These are phyloP conservation scores for Hipposideros armiger DNA, from an alignment of 2,113 vertebrate genomes.

Conservation along the genomic window DNA sequence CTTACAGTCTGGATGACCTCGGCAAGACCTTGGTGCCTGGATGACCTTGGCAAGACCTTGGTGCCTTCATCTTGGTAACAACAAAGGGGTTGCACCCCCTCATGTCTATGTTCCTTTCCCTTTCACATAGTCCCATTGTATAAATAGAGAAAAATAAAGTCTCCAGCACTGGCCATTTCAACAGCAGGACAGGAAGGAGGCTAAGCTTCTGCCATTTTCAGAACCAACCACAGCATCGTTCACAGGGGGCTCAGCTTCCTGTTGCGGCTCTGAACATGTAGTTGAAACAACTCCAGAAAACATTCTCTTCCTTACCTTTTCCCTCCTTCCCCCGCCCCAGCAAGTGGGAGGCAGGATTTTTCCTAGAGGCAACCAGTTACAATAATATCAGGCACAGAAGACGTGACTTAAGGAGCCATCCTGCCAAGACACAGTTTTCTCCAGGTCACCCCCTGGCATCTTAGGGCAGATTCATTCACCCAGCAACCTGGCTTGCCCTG, in stretches of 20 bases:
- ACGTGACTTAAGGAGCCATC: background rate
- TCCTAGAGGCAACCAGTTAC: background rate
- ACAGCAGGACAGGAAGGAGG: background rate
- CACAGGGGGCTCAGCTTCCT: background rate
- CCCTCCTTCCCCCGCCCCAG: background rate
- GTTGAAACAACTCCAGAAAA: background rate
- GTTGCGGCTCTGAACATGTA: background rate
- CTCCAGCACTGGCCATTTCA: background rate
- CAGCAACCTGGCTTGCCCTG: background rate
- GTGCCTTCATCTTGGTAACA: background rate
- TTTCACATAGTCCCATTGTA: background rate
- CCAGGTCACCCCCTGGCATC: background rate
- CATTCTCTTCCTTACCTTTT: background rate
- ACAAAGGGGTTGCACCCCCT: background rate
- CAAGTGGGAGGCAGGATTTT: background rate
- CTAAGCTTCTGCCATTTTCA: background rate
- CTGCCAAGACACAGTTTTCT: background rate
- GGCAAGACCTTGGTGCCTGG: background rate
- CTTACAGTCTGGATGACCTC: background rate
- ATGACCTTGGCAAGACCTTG: background rate
- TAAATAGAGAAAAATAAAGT: background rate
- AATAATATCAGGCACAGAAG: constrained; percentile 8
- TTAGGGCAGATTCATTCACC: background rate
- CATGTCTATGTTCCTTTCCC: background rate
- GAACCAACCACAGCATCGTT: background rate